phyloP scores from a whole-genome alignment of 2,797 vertebrate genomes.

The Aselliscus stoliczkanus region DNA sequence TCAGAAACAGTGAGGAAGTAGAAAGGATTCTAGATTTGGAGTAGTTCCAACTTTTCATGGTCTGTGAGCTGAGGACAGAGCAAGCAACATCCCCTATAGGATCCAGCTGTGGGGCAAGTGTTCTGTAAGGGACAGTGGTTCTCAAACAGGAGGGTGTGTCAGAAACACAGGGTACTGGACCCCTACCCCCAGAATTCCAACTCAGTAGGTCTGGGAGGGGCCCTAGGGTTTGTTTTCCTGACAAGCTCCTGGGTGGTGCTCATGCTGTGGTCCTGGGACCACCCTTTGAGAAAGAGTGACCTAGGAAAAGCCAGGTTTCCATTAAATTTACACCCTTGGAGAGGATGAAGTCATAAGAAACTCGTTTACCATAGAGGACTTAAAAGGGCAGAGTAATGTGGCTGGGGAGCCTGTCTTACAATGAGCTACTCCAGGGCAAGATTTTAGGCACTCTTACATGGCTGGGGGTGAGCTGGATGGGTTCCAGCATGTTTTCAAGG shows the following conservation, averaged over 20 bases:
- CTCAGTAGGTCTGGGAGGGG: background rate
- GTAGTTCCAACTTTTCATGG: background rate
- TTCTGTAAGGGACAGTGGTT: background rate
- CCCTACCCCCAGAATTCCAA: background rate
- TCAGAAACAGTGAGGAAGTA: background rate
- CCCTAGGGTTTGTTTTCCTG: background rate
- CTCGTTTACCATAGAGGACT: background rate
- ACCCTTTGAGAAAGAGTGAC: background rate
- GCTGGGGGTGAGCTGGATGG: background rate
- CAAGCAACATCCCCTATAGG: rapidly evolving
- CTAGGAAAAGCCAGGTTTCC: background rate
- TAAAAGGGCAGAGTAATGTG: background rate
- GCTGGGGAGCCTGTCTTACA: background rate
- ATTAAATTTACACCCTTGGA: background rate
- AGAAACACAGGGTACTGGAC: background rate
- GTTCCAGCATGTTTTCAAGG: background rate
- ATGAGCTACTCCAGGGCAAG: background rate
- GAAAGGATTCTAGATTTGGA: background rate
- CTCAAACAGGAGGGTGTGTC: rapidly evolving
- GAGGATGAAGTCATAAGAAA: background rate
- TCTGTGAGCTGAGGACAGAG: background rate
- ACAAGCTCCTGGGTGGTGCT: background rate
- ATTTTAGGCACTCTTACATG: background rate
- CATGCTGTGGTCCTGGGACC: background rate
- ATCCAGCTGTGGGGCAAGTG: background rate